Evolutionary conservation across 2,888 invertebrate species (phyloP), one percentile per base, ranked within the genome.

Genomic region (Athripsodes cinereus): DNA sequence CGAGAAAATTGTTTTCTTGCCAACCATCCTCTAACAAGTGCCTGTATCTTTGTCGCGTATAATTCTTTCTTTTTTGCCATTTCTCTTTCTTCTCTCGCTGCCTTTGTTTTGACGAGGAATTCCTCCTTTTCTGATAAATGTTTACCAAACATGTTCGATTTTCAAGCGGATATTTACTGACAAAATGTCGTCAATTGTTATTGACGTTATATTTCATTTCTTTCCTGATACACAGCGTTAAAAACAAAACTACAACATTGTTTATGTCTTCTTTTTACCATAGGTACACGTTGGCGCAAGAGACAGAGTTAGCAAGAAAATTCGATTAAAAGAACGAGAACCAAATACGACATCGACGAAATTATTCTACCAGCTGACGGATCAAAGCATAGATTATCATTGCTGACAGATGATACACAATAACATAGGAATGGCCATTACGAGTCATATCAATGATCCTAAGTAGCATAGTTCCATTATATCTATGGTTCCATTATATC

Each of bases 51-150:
- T 34, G 84, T 78, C 44, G 87, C 87, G 31, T 92, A 90, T 64
- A 78, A 78, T 67, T 93, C 92, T 61, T 85, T 83, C 63, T 85
- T 84, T 71, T 92, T 91, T 68, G 93, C 95, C 55, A 87, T 75
- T 0, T 92, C 93, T 58, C 96, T 82, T 72, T 94, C 94, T 71
- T 92, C 91, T 60, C 96, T 81, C 13, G 95, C 94, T 22, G 88
- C 90, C 74, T 95, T 95, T 2, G 92, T 91, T 71, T 92, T 91
- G 72, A 93, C 92, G 68, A 96, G 80, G 73, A 96, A 95, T 66
- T 80, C 81, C 66, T 84, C 84, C 72, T 90, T 91, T 66, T 84
- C 81, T 34, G 82, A 83, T 66, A 86, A 83, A 26, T 80, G 72
- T 66, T 78, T 78, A 66, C 79, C 80, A 68, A 85, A 86, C 85